These are phyloP conservation scores for Trissolcus japonicus DNA, from an alignment of 2,888 invertebrate genomes.

Conservation along the genomic window DNA sequence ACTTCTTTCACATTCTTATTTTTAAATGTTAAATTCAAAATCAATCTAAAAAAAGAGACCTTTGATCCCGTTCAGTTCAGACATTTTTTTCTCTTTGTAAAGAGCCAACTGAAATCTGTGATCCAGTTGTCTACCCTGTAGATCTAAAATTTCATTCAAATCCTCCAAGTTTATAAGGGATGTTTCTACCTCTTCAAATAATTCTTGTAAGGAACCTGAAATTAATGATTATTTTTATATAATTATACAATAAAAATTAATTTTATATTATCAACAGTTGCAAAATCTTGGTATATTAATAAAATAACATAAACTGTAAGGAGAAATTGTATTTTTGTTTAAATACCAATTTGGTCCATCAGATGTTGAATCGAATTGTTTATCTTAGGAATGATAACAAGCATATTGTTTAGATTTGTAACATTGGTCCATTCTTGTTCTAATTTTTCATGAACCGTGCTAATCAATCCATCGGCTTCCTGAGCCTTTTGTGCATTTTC, in stretches of 20 bases:
- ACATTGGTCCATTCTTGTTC: constrained; percentile 76
- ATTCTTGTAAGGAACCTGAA: constrained; percentile 78
- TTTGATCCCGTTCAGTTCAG: constrained; percentile 77
- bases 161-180: constrained; percentile 82
- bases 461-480: constrained; percentile 77
- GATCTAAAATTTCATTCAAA: constrained; percentile 82
- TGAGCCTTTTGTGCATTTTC: constrained; percentile 80
- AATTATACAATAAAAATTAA: background rate
- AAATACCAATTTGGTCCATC: constrained; percentile 76
- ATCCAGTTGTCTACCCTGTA: constrained; percentile 84
- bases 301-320: background rate
- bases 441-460: constrained; percentile 72
- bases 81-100: constrained; percentile 84
- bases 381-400: constrained; percentile 77
- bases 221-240: no score
- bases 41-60: constrained; percentile 75
- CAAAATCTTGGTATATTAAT: no score
- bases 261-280: background rate
- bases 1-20: background rate
- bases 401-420: constrained; percentile 72
- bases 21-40: background rate
- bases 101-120: constrained; percentile 84
- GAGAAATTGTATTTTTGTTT: background rate
- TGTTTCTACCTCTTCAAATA: constrained; percentile 82
- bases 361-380: constrained; percentile 76